A percentile compares a stretch with the other conserved stretches of the same genome.
These are phyloP conservation scores for Aviceda cuculoides DNA, from an alignment of 2,797 vertebrate genomes.

Conservation along the genomic window DNA sequence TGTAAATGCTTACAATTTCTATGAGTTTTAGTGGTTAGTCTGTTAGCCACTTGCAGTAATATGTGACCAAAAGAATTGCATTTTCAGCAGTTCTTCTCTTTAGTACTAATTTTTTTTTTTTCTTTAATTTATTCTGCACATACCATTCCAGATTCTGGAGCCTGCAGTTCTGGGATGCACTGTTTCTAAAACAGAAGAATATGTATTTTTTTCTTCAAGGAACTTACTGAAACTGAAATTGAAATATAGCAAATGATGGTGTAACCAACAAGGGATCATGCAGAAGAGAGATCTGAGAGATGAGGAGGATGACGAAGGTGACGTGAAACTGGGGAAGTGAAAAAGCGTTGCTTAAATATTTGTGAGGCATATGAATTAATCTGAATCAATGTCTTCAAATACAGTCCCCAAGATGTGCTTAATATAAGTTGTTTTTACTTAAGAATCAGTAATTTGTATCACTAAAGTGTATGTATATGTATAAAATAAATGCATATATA, in stretches of 20 bases:
- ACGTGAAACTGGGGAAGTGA: not conserved
- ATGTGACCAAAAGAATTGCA: accelerated
- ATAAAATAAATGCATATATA: not conserved
- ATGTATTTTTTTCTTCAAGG: not conserved
- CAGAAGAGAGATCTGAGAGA: not conserved
- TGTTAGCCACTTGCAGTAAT: not conserved
- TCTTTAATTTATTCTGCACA: not conserved
- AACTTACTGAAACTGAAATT: not conserved
- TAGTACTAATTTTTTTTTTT: not conserved
- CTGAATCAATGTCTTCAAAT: not conserved
- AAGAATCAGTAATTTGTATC: not conserved
- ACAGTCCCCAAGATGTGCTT: not conserved
- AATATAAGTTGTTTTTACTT: not conserved
- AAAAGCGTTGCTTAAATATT: not conserved
- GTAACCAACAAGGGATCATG: not conserved
- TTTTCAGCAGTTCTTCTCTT: not conserved
- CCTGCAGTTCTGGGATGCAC: not conserved
- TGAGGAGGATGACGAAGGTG: not conserved
- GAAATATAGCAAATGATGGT: not conserved
- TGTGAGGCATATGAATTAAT: not conserved
- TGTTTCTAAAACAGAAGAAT: not conserved
- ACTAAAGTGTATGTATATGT: no score
- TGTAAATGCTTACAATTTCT: not conserved
- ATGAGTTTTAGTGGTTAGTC: not conserved
- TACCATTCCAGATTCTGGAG: not conserved